These are phyloP conservation scores for Dasyprocta punctata DNA, from an alignment of 2,113 vertebrate genomes.

Conservation along the genomic window DNA sequence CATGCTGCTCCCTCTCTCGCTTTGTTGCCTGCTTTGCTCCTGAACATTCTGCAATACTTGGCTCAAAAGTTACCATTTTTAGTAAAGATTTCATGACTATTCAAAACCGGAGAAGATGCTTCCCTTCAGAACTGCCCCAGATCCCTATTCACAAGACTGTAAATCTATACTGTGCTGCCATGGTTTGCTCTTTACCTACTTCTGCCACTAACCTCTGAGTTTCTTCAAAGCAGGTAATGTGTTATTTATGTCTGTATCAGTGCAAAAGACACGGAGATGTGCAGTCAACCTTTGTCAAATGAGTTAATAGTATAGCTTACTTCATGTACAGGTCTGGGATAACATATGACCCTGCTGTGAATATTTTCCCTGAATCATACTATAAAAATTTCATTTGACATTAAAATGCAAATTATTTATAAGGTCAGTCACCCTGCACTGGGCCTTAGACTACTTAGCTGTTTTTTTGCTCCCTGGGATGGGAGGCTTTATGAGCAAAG, in stretches of 20 bases:
- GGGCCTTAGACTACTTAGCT: not conserved
- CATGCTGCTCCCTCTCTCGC: not conserved
- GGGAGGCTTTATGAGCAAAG: not conserved
- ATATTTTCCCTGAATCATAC: not conserved
- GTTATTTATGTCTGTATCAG: not conserved
- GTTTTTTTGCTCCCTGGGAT: not conserved
- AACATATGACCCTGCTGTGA: not conserved
- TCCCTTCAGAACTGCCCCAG: not conserved
- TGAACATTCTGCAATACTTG: not conserved
- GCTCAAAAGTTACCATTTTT: not conserved
- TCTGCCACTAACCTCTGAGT: not conserved
- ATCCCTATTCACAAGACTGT: not conserved
- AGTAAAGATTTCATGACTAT: not conserved
- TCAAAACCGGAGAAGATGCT: not conserved
- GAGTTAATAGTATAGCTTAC: slow-evolving; percentile 7
- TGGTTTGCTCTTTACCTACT: not conserved
- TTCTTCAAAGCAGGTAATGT: not conserved
- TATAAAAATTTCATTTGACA: slow-evolving; percentile 24
- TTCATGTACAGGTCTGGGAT: not conserved
- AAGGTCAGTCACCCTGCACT: not conserved
- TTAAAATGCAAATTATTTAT: slow-evolving; percentile 43
- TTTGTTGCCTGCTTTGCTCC: not conserved
- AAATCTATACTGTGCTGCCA: not conserved
- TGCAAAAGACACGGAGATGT: not conserved
- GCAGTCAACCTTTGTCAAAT: slow-evolving; percentile 18